phyloP scores from a whole-genome alignment of 2,113 vertebrate species.

The Opisthocomus hoazin region DNA sequence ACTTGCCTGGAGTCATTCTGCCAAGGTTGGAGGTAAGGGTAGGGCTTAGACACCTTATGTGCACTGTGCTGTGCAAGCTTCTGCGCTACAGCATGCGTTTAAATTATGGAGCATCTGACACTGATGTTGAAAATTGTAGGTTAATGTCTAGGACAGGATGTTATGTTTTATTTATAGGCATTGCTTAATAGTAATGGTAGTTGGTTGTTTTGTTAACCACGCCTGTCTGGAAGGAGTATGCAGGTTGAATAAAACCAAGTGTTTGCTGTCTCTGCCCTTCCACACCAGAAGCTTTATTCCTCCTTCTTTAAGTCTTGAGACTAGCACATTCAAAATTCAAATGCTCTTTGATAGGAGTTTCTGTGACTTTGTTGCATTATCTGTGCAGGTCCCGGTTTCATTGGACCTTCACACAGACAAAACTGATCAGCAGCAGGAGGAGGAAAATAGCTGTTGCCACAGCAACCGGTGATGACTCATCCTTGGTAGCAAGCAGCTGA shows the following conservation, averaged over 20 bases:
- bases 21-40: not conserved
- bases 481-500: not conserved
- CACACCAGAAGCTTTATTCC: not conserved
- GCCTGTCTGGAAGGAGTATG: not conserved
- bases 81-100: accelerated
- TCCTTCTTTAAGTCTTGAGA: not conserved
- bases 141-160: not conserved
- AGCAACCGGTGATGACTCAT: constrained; percentile 72
- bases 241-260: not conserved
- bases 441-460: constrained; percentile 58
- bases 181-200: not conserved
- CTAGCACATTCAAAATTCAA: not conserved
- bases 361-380: constrained; percentile 18
- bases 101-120: not conserved
- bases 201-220: not conserved
- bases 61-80: not conserved
- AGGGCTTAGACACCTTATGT: not conserved
- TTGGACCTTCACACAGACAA: constrained; percentile 39
- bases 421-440: constrained; percentile 59
- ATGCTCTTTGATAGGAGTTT: not conserved
- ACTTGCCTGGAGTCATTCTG: not conserved
- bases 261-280: not conserved
- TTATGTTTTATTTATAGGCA: constrained; percentile 5
- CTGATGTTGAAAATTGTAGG: not conserved
- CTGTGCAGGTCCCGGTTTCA: constrained; percentile 43